phyloP scores from a whole-genome alignment of 2,888 invertebrate species.

The Spicauda simplicius region DNA sequence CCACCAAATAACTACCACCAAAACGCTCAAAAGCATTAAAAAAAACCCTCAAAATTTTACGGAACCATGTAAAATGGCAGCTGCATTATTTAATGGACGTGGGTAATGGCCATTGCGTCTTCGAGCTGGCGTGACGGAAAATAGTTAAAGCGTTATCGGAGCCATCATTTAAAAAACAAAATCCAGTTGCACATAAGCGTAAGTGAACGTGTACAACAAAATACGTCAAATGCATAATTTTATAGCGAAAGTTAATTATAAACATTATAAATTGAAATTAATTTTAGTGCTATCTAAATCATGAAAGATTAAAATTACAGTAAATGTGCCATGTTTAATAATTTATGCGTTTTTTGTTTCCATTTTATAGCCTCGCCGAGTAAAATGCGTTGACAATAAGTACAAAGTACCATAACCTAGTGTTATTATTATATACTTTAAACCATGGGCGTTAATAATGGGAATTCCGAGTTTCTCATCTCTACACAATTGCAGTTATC shows the following conservation, averaged over 20 bases:
- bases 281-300: constrained; percentile 31
- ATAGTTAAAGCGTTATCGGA: constrained; percentile 34
- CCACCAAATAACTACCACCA: too few relatives aligned
- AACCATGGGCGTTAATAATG: too few relatives aligned
- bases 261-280: constrained; percentile 30
- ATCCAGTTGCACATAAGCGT: constrained; percentile 15
- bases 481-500: too few relatives aligned
- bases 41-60: neutral
- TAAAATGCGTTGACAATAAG: constrained; percentile 23
- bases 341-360: constrained; percentile 32
- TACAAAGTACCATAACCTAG: neutral
- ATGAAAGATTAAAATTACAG: constrained; percentile 28
- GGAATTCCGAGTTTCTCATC: too few relatives aligned
- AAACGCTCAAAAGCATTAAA: too few relatives aligned
- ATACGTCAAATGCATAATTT: constrained; percentile 30
- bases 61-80: constrained; percentile 31
- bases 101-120: constrained; percentile 38
- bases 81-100: constrained; percentile 37
- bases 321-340: constrained; percentile 20
- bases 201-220: constrained; percentile 23
- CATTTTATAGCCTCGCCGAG: constrained; percentile 22
- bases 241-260: constrained; percentile 30
- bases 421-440: neutral
- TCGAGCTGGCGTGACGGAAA: constrained; percentile 29
- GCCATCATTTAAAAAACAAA: constrained; percentile 20